Evolutionary conservation across 2,888 invertebrate species (phyloP).

Genomic region (Oxyteleia sp.): DNA sequence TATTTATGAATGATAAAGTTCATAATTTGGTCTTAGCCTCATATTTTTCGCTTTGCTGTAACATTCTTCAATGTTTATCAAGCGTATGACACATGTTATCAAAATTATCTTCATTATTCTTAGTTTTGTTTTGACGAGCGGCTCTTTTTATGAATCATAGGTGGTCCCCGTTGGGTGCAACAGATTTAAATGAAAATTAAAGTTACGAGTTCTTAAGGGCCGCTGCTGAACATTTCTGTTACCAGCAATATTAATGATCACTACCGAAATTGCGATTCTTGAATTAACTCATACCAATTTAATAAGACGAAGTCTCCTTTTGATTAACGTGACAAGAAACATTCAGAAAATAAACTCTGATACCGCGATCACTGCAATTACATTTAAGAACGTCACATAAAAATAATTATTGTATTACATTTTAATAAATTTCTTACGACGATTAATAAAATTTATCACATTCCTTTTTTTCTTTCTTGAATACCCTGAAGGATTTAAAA

Average conservation of each 20-base stretch:
- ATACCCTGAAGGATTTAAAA: slow-evolving; percentile 32
- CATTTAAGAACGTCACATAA: slow-evolving; percentile 40
- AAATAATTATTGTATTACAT: slow-evolving; percentile 26
- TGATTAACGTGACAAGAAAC: slow-evolving; percentile 40
- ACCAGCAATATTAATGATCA: slow-evolving; percentile 85
- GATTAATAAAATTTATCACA: slow-evolving; percentile 29
- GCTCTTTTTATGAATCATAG: slow-evolving; percentile 82
- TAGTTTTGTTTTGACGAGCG: slow-evolving; percentile 37
- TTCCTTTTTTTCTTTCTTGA: not conserved
- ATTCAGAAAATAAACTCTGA: slow-evolving; percentile 12
- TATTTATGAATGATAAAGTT: too few species aligned
- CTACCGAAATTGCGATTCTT: slow-evolving; percentile 81
- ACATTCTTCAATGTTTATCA: not conserved
- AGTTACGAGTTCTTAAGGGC: slow-evolving; percentile 84
- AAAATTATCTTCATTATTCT: slow-evolving; percentile 40
- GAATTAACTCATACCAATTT: slow-evolving; percentile 51
- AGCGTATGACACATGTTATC: slow-evolving; percentile 36
- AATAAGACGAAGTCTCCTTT: slow-evolving; percentile 31
- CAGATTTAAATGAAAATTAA: slow-evolving; percentile 87
- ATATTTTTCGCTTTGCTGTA: not conserved
- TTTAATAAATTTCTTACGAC: slow-evolving; percentile 41
- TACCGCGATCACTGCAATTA: slow-evolving; percentile 19
- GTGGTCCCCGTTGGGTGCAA: slow-evolving; percentile 85
- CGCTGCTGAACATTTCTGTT: slow-evolving; percentile 81
- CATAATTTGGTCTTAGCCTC: too few species aligned